These are phyloP conservation scores for Ricordea florida DNA, from an alignment of 92 coral and sea anemone species.

Conservation along the genomic window DNA sequence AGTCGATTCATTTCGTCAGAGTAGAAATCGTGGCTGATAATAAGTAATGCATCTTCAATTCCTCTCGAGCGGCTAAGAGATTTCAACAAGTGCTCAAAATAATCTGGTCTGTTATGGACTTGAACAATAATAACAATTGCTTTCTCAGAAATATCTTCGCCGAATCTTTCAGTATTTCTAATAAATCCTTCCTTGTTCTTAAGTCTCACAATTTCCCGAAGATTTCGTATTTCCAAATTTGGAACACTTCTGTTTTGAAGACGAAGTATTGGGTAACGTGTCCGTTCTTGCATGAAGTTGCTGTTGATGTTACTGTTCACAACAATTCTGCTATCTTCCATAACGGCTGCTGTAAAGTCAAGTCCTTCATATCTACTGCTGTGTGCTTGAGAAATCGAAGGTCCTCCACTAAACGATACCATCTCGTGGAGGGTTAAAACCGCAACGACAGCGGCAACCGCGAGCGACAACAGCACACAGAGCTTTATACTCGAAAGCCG, in stretches of 20 bases:
- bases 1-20: conserved; percentile 70
- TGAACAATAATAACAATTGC: conserved; percentile 86
- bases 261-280: not conserved
- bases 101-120: conserved; percentile 85
- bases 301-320: no score
- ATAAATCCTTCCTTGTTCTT: conserved; percentile 58
- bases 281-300: no score
- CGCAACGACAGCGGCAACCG: conserved; percentile 27
- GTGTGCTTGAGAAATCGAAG: no score
- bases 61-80: conserved; percentile 78
- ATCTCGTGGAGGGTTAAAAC: conserved; percentile 27
- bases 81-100: conserved; percentile 75
- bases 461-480: conserved; percentile 43
- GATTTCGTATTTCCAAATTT: conserved; percentile 41
- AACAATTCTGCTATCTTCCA: no score
- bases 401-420: not conserved
- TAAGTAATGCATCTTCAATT: conserved; percentile 72
- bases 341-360: no score
- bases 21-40: conserved; percentile 87
- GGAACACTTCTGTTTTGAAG: conserved; percentile 1
- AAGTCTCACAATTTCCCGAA: conserved; percentile 52
- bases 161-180: conserved; percentile 65
- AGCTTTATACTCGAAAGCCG: conserved; percentile 64
- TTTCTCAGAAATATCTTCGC: conserved; percentile 36
- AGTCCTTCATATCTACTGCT: no score